Percentiles rank a stretch among this genome's conserved stretches.
Evolutionary conservation across 2,888 invertebrate species (phyloP).

Genomic region (Gymnosoma rotundatum): DNA sequence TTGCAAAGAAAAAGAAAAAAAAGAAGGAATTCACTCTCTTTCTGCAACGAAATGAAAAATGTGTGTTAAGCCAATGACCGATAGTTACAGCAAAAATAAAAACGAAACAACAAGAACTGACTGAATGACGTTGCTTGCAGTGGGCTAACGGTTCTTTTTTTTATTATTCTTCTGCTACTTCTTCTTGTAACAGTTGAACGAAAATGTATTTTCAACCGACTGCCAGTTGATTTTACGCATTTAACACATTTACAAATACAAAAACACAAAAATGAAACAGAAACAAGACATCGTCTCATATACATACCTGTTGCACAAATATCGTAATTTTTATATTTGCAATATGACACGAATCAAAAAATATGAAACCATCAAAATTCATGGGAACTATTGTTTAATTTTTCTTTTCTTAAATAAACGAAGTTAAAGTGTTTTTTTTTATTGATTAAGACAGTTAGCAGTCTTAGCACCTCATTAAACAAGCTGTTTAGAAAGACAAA

Average conservation of each 20-base stretch:
- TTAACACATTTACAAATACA: slow-evolving; percentile 16
- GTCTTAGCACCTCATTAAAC: background rate
- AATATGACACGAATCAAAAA: background rate
- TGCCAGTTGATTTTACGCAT: slow-evolving; percentile 40
- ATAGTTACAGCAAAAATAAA: slow-evolving; percentile 72
- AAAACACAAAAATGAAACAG: background rate
- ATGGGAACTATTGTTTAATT: background rate
- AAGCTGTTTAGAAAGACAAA: background rate
- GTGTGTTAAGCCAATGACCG: slow-evolving; percentile 83
- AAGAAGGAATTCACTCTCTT: slow-evolving; percentile 78
- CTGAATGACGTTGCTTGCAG: slow-evolving; percentile 67
- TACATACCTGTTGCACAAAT: slow-evolving; percentile 26
- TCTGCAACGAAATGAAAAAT: slow-evolving; percentile 77
- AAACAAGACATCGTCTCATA: background rate
- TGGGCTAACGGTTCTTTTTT: slow-evolving; percentile 67
- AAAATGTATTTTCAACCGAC: slow-evolving; percentile 54
- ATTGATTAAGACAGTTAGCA: too few species aligned
- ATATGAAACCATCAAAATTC: background rate
- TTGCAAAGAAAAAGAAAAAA: background rate
- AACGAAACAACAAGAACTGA: slow-evolving; percentile 69
- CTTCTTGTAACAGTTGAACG: slow-evolving; percentile 64
- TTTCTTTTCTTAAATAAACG: background rate
- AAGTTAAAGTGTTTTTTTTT: too few species aligned
- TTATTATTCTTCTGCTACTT: slow-evolving; percentile 31
- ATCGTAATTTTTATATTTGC: slow-evolving; percentile 38